Percentiles rank a stretch among this genome's conserved stretches.
These are phyloP conservation scores for Lepilemur septentrionalis DNA, from an alignment of 2,797 vertebrate genomes.

Conservation along the genomic window DNA sequence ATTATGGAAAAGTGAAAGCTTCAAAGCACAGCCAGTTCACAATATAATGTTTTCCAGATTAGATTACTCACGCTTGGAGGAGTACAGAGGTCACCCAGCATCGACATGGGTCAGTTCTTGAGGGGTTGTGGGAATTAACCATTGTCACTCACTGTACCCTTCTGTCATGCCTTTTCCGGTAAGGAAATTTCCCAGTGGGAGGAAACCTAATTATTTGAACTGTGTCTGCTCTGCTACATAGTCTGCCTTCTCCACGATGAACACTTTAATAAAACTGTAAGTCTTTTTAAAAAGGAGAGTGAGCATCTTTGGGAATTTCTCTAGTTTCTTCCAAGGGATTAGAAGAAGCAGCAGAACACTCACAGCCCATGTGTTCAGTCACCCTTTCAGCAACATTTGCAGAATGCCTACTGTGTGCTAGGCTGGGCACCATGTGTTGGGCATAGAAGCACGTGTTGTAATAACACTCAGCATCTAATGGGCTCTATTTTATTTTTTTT, in stretches of 20 bases:
- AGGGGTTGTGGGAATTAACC: neutral
- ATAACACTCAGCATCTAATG: neutral
- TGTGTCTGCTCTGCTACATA: neutral
- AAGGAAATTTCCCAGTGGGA: neutral
- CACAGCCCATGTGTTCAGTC: neutral
- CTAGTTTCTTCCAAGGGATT: neutral
- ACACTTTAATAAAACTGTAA: neutral
- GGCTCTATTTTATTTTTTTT: too few species aligned
- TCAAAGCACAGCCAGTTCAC: slow-evolving; percentile 11
- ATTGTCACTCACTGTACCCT: neutral
- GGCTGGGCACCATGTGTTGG: neutral
- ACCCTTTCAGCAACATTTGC: neutral
- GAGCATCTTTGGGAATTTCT: neutral
- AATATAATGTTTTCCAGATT: slow-evolving; percentile 43
- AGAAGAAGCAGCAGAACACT: neutral
- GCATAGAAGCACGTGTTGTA: neutral
- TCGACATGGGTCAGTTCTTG: neutral
- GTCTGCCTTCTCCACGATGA: neutral
- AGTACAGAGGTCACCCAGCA: neutral
- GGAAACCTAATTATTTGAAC: slow-evolving; percentile 27
- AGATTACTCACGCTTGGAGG: slow-evolving; percentile 16
- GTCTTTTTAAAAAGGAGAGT: neutral
- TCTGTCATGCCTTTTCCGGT: slow-evolving; percentile 1
- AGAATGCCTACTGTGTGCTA: neutral
- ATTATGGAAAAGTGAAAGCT: slow-evolving; percentile 9